Evolutionary conservation across 1,140 invertebrate genomes (phyloP), one percentile per base, ranked within the genome.

Genomic region (Sinella curviseta): DNA sequence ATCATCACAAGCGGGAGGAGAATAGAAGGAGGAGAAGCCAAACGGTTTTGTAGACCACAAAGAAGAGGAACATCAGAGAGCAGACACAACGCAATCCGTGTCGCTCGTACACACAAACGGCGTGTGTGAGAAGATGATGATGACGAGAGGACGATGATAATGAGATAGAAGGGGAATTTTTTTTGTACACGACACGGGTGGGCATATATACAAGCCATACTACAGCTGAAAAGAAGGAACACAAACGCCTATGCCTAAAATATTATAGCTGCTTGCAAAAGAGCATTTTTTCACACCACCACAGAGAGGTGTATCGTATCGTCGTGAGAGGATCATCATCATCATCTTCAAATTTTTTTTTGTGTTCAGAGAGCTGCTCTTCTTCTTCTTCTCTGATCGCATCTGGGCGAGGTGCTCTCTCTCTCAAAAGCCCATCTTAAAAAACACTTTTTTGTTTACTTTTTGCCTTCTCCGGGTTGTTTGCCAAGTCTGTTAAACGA

Each of bases 371-470:
- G n/a, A n/a, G n/a, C n/a, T n/a, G n/a, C n/a, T n/a, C n/a, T n/a
- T n/a, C n/a, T n/a, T n/a, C n/a, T n/a, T 60, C 55, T 31, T 8
- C 8, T 70, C 26, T 31, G 28, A 70, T 70, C 31, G 65, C 65
- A 70, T 31, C 65, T 70, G 65, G 65, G 65, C 65, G 65, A 70
- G 65, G 65, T 70, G 65, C 65, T 70, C 65, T 33, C 12, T 4
- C 8, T 17, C 65, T 4, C n/a, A 60, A 26, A 48, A 20, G 39
- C 39, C 20, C 65, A 31, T 70, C 65, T 33, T 33, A 70, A 70
- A 65, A 48, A 48, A 20, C 57, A 70, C 57, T 60, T 33, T 70
- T 70, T 33, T 70, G 65, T 70, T 31, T 33, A 70, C 30, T 70
- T 70, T 60, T 60, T 60, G 4, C 12, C 24, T 60, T 60, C 12